Evolutionary conservation across 2,113 vertebrate genomes (phyloP), one percentile per base, ranked within the genome.

Genomic region (Lepus europaeus): DNA sequence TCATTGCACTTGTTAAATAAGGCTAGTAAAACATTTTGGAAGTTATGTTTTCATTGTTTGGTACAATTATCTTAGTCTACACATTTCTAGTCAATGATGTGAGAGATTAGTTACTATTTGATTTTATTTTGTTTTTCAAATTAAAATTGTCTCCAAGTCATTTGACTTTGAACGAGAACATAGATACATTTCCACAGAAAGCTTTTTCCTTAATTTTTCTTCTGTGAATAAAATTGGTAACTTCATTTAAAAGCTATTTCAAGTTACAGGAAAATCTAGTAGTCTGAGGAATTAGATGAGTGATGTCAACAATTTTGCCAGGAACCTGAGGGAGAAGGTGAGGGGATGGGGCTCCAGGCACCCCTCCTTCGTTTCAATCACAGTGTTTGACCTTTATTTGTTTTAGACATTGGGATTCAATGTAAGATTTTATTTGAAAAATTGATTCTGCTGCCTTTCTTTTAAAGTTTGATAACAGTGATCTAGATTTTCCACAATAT

Each of bases 381-480:
- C 6, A 74, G 27, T 66, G 82, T 96, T 88, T 92, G 69, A 95
- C 92, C 85, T 94, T 93, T 93, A 74, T 92, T 95, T 96, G 88
- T 79, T 96, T 94, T 94, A 97, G 51, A 93, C 78, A 77, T 96
- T 95, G 77, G 22, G 31, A 95, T 89, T 97, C 95, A 96, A 8
- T 86, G 70, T 95, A 80, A 36, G 79, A 89, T 95, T 97, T 97
- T 78, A 95, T 95, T 97, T 96, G 92, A 89, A 95, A 97, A 95
- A 80, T 79, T 85, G 95, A 95, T 95, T 95, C 91, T 61, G 7
- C 77, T 79, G 78, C 90, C 86, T 93, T 95, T 95, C 53, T 93
- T 95, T 95, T 95, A 86, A 95, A 82, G 59, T 95, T 95, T 96
- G 97, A 96, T 97, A 97, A 97, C 82, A 97, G 96, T 97, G 95